Evolutionary conservation across 2,888 invertebrate genomes (phyloP).

Genomic region (Gymnoscelis rufifasciata): DNA sequence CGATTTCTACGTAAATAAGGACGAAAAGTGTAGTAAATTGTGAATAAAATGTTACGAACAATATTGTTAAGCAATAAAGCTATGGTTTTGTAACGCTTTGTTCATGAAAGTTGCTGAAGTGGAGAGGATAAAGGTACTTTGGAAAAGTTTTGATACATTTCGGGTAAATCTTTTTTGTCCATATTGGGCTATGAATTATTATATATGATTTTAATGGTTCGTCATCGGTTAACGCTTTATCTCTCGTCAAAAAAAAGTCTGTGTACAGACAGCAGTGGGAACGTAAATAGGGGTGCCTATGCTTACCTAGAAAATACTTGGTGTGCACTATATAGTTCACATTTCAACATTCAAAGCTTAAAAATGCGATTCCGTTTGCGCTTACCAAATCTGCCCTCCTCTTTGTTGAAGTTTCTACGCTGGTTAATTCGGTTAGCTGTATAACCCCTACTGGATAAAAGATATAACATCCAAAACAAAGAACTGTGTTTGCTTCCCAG

Average conservation of each 20-base stretch:
- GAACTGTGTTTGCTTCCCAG: constrained; percentile 1
- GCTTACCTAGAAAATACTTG: too few species aligned
- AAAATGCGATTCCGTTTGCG: too few species aligned
- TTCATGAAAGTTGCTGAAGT: constrained; percentile 12
- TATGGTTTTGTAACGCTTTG: constrained; percentile 10
- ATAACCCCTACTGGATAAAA: background rate
- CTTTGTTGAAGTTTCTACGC: too few species aligned
- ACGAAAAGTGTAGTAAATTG: constrained; percentile 35
- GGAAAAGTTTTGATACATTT: background rate
- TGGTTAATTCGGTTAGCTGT: background rate
- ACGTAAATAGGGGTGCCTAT: too few species aligned
- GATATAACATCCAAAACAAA: background rate
- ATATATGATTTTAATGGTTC: too few species aligned
- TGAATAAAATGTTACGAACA: constrained; percentile 24
- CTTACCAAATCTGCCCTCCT: too few species aligned
- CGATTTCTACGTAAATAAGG: constrained; percentile 52
- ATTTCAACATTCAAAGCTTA: too few species aligned
- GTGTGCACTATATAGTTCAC: too few species aligned
- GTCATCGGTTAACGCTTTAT: too few species aligned
- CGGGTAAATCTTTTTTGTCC: background rate
- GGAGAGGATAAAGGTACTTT: constrained; percentile 10
- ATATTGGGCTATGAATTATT: background rate
- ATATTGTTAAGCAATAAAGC: constrained; percentile 20
- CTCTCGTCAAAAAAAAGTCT: too few species aligned
- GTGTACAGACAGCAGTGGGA: too few species aligned